phyloP scores from a whole-genome alignment of 2,888 invertebrate species.

The Nomada ferruginata region DNA sequence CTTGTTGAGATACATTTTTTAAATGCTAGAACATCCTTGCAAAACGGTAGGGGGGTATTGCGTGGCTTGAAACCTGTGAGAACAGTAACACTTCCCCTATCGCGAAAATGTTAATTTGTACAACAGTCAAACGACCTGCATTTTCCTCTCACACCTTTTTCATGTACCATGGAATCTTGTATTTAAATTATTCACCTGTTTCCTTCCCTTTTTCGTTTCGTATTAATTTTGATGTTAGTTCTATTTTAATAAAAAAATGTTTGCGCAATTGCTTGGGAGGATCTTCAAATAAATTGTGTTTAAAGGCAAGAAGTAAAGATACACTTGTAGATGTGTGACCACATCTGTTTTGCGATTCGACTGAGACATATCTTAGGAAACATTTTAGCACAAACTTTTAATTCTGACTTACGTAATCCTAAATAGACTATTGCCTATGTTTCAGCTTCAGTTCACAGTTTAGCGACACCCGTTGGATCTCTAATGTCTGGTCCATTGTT shows the following conservation, averaged over 20 bases:
- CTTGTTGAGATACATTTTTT: conserved; percentile 28
- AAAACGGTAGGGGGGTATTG: conserved; percentile 2
- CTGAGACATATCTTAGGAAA: not conserved
- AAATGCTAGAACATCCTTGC: conserved; percentile 8
- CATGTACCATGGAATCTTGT: not conserved
- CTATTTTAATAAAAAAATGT: no score
- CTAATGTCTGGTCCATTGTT: conserved; percentile 89
- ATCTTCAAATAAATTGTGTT: no score
- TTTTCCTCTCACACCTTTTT: not conserved
- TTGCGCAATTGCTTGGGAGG: no score
- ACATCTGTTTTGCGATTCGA: no score
- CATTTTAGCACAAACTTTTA: not conserved
- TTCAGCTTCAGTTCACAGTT: conserved; percentile 91
- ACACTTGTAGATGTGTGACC: no score
- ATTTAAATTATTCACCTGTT: not conserved
- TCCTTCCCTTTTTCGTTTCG: no score
- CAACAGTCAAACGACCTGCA: not conserved
- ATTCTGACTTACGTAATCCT: not conserved
- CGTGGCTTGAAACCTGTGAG: not conserved
- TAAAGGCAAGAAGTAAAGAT: no score
- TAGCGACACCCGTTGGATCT: conserved; percentile 91
- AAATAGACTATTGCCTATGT: conserved; percentile 15
- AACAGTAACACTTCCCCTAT: not conserved
- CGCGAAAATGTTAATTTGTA: not conserved
- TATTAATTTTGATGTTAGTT: no score